Percentiles rank a stretch among this genome's conserved stretches.
Evolutionary conservation across 2,113 vertebrate genomes (phyloP).

Genomic region (Protobothrops flavoviridis): DNA sequence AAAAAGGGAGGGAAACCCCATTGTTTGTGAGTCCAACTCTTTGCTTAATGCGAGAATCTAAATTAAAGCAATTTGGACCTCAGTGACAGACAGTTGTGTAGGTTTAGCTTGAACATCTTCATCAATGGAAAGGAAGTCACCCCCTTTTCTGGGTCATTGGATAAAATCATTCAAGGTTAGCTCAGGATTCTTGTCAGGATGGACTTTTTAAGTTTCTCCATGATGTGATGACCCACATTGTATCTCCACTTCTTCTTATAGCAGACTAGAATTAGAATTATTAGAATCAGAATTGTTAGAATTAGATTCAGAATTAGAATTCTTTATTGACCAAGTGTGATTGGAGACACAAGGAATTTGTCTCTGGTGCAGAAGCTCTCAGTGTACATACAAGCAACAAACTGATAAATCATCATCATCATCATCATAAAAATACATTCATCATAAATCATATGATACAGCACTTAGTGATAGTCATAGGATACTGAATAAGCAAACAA

Average conservation of each 20-base stretch:
- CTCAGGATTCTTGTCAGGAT: not conserved
- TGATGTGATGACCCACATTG: not conserved
- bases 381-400: too few species aligned
- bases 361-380: too few species aligned
- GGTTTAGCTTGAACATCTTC: not conserved
- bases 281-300: too few species aligned
- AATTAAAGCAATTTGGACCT: not conserved
- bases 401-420: too few species aligned
- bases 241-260: not conserved
- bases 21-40: not conserved
- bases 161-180: not conserved
- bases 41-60: not conserved
- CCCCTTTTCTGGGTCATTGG: not conserved
- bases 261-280: not conserved
- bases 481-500: too few species aligned
- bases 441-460: too few species aligned
- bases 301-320: too few species aligned
- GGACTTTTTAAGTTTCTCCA: not conserved
- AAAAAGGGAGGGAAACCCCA: not conserved
- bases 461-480: too few species aligned
- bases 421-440: too few species aligned
- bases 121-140: not conserved
- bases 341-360: too few species aligned
- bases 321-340: too few species aligned
- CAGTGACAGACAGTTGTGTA: not conserved